Conservation (phyloP, 2,113 vertebrate genomes). For the Hippocampus comes region DNA sequence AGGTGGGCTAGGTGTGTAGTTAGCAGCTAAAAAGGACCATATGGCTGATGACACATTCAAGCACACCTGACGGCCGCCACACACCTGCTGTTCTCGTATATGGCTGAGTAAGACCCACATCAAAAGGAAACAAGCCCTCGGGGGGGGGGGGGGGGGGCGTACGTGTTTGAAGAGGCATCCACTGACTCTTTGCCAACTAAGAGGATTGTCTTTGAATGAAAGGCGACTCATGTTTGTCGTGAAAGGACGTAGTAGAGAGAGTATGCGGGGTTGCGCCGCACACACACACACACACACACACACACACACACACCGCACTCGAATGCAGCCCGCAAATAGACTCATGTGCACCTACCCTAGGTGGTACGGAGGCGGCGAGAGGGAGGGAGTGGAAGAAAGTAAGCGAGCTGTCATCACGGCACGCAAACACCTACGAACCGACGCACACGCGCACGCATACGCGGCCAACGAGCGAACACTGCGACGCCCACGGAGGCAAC, state of each 20-base stretch:
- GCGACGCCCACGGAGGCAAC: conserved; percentile 61
- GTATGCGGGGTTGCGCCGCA: conserved; percentile 4
- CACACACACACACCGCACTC: neutral
- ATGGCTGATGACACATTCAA: conserved; percentile 70
- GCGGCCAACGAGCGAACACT: conserved; percentile 21
- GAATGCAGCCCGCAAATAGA: conserved; percentile 5
- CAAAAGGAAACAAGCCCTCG: conserved; percentile 55
- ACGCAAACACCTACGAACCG: conserved; percentile 20
- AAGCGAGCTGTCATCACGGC: neutral
- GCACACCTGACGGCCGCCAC: conserved; percentile 77
- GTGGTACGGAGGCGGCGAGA: conserved; percentile 2
- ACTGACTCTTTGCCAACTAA: conserved; percentile 51
- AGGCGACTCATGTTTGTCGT: conserved; percentile 47
- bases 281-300: too few relatives aligned
- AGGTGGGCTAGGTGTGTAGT: conserved; percentile 54
- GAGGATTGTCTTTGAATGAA: conserved; percentile 48
- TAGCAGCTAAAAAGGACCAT: conserved; percentile 65
- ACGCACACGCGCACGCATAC: conserved; percentile 28
- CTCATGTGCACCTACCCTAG: conserved; percentile 9
- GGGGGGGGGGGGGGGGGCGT: conserved; percentile 35
- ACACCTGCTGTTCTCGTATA: conserved; percentile 79
- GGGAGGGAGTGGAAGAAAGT: conserved; percentile 9
- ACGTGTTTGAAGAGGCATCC: conserved; percentile 47
- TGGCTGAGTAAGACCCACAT: conserved; percentile 62
- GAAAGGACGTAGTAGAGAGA: conserved; percentile 15